Base-by-base conservation (phyloP, 2,888 invertebrate genomes). In the Carabus problematicus region DNA sequence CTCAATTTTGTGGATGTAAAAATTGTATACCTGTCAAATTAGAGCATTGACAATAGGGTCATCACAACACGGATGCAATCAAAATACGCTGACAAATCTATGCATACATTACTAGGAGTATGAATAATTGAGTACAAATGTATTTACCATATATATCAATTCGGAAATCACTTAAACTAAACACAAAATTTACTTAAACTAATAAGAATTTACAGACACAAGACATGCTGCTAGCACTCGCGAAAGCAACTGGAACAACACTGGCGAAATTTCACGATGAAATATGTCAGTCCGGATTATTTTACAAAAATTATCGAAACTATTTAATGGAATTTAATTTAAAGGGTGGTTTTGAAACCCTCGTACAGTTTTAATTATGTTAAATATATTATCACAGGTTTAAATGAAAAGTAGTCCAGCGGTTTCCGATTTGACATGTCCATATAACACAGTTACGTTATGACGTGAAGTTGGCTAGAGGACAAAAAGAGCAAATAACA, bases 171-270 rank as follows among this genome's bases (percentile, higher is more conserved):
- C 19, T 64, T 12, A 60, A 67, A 42, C 54, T 54, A 59, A 40
- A 58, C 66, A 66, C 60, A 52, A 60, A 60, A 60, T 39, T 29
- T 60, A 60, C 60, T 60, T 43, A 59, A 12, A 54, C 11, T 42
- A 43, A 60, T 43, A 12, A 67, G 42, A 52, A 52, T 54, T 67
- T 52, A 54, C 60, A 67, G 60, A 60, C 19, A 43, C 45, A 52
- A 54, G 67, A 67, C 67, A 67, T 67, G 67, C 67, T 67, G 67
- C 60, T 60, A 67, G 52, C 55, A 55, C 45, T 58, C 60, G 52
- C 14, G 29, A 29, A 29, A 52, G 52, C 52, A 52, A 52, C 18
- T 52, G 52, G 11, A 12, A 52, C 52, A 29, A 29, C 29, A 29
- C 29, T 29, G 29, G 29, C 29, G 29, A 29, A 29, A 29, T 29